These are phyloP conservation scores for Dicyrtomina minuta DNA, from an alignment of 2,888 invertebrate genomes.

Conservation along the genomic window DNA sequence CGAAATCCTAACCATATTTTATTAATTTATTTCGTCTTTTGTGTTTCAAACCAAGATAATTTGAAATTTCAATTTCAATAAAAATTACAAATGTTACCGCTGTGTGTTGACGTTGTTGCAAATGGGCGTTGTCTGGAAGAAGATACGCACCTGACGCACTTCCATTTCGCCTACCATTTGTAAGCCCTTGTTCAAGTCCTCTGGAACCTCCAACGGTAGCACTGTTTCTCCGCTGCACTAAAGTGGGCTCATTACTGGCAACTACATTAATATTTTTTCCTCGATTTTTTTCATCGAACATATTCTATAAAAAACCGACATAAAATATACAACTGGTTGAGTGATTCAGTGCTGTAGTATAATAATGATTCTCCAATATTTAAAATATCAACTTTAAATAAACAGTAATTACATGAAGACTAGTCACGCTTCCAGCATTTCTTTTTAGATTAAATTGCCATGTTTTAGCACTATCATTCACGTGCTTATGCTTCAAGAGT, in stretches of 20 bases:
- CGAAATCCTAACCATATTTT: no score
- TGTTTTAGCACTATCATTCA: constrained; percentile 69
- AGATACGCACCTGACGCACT: constrained; percentile 8
- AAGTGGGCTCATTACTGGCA: not conserved
- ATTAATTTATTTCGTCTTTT: no score
- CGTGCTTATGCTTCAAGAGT: constrained; percentile 80
- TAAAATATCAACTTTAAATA: no score
- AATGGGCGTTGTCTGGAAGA: constrained; percentile 18
- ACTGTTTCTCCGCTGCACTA: constrained; percentile 20
- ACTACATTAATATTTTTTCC: constrained; percentile 34
- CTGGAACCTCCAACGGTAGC: constrained; percentile 12
- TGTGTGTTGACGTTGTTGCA: constrained; percentile 36
- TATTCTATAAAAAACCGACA: constrained; percentile 61
- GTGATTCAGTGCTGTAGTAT: no score
- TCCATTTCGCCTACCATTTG: constrained; percentile 19
- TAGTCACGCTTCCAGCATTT: constrained; percentile 49
- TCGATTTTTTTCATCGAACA: constrained; percentile 61
- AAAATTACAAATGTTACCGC: constrained; percentile 24
- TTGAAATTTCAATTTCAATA: not conserved
- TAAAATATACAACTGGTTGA: no score
- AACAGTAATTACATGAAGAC: constrained; percentile 34
- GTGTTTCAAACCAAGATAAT: not conserved
- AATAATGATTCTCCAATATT: no score
- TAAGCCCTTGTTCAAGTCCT: not conserved
- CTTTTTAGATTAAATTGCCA: constrained; percentile 45